Evolutionary conservation across 2,113 vertebrate genomes (phyloP).

Genomic region (Lagopus muta): DNA sequence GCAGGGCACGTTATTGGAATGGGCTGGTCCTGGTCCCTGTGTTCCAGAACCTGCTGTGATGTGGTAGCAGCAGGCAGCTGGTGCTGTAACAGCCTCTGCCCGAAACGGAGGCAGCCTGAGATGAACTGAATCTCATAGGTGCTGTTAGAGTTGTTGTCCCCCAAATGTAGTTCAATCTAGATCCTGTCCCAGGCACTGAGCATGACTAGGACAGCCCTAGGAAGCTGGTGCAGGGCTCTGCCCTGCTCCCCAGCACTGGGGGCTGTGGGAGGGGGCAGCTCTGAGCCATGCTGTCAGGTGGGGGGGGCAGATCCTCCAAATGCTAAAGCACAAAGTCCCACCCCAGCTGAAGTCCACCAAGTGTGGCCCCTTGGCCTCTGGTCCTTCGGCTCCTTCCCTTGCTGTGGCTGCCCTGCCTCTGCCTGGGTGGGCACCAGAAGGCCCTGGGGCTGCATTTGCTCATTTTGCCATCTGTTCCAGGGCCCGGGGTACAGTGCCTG

Average conservation of each 20-base stretch:
- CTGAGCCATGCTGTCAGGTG: not conserved
- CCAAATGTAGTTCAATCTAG: rapidly evolving
- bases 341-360: not conserved
- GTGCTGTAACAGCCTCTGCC: not conserved
- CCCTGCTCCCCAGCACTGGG: rapidly evolving
- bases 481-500: not conserved
- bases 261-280: not conserved
- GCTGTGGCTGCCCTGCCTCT: not conserved
- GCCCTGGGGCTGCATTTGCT: not conserved
- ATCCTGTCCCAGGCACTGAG: not conserved
- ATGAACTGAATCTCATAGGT: not conserved
- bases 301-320: not conserved
- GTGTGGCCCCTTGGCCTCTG: not conserved
- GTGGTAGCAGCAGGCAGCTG: not conserved
- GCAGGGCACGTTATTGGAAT: not conserved
- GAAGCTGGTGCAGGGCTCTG: rapidly evolving
- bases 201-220: not conserved
- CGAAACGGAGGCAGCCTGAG: not conserved
- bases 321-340: conserved; percentile 43
- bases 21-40: not conserved
- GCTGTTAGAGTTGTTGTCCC: not conserved
- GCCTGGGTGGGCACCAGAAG: not conserved
- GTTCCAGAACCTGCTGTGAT: not conserved
- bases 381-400: not conserved
- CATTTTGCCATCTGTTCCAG: not conserved